Conservation (phyloP, 2,797 vertebrate species). For the Podarcis lilfordi region DNA sequence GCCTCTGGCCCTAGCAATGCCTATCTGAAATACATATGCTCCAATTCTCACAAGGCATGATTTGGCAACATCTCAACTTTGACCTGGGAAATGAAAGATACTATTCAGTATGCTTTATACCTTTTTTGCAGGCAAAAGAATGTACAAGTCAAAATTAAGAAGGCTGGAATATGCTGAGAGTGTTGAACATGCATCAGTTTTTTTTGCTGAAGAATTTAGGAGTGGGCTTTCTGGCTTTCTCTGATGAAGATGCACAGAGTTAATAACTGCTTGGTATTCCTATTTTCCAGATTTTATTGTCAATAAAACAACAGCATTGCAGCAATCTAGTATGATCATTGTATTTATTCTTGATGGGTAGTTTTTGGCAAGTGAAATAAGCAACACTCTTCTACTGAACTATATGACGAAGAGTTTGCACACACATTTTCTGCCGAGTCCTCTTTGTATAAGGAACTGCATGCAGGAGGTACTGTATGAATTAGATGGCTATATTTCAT, state of each 20-base stretch:
- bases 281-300: accelerated
- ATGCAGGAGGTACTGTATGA: background rate
- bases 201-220: background rate
- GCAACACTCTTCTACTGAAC: background rate
- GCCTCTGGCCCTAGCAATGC: conserved; percentile 52
- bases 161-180: conserved; percentile 48
- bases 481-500: background rate
- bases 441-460: background rate
- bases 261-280: background rate
- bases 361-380: background rate
- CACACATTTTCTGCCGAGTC: background rate
- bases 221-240: accelerated
- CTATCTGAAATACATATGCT: conserved; percentile 50
- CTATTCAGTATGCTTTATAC: conserved; percentile 8
- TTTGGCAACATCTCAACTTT: conserved; percentile 5
- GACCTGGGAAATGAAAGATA: conserved; percentile 12
- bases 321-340: background rate
- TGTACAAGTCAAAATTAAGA: conserved; percentile 44
- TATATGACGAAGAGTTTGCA: background rate
- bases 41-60: conserved; percentile 41
- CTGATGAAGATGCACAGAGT: background rate
- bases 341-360: background rate
- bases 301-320: conserved; percentile 66
- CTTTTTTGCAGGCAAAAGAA: conserved; percentile 58
- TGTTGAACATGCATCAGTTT: accelerated